These are phyloP conservation scores for Mormoops blainvillei DNA, from an alignment of 2,113 vertebrate species.

Conservation along the genomic window DNA sequence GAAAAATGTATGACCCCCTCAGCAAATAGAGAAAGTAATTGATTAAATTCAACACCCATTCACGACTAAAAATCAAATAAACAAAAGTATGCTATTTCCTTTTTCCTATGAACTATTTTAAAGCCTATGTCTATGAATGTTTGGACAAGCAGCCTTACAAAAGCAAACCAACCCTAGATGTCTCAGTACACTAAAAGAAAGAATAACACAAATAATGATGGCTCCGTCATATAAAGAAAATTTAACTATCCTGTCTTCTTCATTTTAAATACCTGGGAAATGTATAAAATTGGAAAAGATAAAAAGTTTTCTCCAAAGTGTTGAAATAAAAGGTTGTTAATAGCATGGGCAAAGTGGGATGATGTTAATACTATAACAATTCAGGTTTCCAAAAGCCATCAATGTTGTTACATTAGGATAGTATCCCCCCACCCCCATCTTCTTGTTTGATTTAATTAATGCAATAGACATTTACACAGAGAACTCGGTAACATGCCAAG, in stretches of 20 bases:
- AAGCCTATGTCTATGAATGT: neutral
- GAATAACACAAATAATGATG: neutral
- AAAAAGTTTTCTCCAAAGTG: neutral
- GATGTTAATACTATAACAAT: neutral
- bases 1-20: neutral
- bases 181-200: neutral
- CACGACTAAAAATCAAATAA: slow-evolving; percentile 35
- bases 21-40: neutral
- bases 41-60: slow-evolving; percentile 26
- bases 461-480: neutral
- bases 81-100: neutral
- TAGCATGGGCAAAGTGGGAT: too few relatives aligned
- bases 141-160: neutral
- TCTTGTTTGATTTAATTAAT: neutral
- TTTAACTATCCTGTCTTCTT: neutral
- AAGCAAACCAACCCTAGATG: neutral
- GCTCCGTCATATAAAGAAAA: neutral
- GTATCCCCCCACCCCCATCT: neutral
- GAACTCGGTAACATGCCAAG: neutral
- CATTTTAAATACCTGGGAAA: neutral
- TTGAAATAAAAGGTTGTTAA: neutral
- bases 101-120: neutral
- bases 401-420: neutral
- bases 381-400: neutral
- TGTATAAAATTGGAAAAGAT: neutral